Evolutionary conservation across 2,113 vertebrate species (phyloP).

Genomic region (Oxyura jamaicensis): DNA sequence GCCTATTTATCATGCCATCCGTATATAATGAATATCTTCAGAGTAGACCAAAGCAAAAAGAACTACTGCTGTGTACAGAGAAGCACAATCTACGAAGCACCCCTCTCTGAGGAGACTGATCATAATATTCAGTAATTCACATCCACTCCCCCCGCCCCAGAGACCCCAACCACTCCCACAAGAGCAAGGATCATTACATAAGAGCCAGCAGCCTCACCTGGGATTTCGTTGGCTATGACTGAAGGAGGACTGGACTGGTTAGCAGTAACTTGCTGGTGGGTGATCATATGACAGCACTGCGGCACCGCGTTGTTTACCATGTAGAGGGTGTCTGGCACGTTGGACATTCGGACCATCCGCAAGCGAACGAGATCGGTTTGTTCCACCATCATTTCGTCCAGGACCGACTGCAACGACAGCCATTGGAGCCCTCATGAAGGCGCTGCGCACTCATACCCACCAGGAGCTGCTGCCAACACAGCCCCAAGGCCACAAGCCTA

Average conservation of each 20-base stretch:
- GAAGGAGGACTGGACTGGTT: conserved; percentile 88
- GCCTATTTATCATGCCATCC: background rate
- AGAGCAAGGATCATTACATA: rapidly evolving
- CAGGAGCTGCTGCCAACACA: background rate
- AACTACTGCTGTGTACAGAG: background rate
- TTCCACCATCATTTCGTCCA: conserved; percentile 99
- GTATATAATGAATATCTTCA: background rate
- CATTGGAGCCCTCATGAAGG: background rate
- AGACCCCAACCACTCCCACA: rapidly evolving
- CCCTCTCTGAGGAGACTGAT: rapidly evolving
- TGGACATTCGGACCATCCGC: conserved; percentile 97
- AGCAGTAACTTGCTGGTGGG: conserved; percentile 91
- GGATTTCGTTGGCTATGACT: conserved; percentile 97
- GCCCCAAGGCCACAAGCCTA: background rate
- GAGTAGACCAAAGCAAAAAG: background rate
- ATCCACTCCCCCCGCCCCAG: background rate
- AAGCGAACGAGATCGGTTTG: conserved; percentile 94
- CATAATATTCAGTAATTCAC: rapidly evolving
- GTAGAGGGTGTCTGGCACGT: conserved; percentile 97
- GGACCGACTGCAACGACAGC: conserved; percentile 84
- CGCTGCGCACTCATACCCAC: background rate
- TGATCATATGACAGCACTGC: conserved; percentile 96
- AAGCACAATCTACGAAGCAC: background rate
- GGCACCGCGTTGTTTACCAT: conserved; percentile 96
- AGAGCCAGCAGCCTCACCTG: conserved; percentile 78